Evolutionary conservation across 2,113 vertebrate genomes (phyloP).

Genomic region (Perca flavescens): DNA sequence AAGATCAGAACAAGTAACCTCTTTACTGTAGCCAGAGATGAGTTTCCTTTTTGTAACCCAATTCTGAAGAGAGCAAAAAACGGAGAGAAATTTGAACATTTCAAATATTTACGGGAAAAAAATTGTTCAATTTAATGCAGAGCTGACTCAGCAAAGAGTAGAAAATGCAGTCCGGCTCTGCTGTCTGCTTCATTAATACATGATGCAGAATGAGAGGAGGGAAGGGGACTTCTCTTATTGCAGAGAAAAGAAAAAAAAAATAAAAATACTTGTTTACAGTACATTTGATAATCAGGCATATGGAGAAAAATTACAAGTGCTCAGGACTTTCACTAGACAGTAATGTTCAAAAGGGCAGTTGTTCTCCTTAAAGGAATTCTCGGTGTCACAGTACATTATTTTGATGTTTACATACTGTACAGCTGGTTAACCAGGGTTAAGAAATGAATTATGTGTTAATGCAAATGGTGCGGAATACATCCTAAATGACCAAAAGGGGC

Average conservation of each 20-base stretch:
- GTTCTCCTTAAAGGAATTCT: background rate
- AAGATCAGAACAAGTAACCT: background rate
- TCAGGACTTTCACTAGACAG: background rate
- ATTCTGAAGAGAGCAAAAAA: no score
- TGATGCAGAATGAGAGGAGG: no score
- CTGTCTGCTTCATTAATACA: background rate
- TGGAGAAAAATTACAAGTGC: background rate
- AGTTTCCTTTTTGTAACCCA: no score
- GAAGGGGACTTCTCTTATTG: no score
- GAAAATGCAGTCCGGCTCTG: background rate
- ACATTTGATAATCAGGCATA: background rate
- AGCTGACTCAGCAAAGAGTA: no score
- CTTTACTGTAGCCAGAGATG: no score
- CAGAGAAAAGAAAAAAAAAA: no score
- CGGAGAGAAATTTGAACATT: no score
- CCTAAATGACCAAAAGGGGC: constrained; percentile 60
- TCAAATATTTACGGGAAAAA: no score
- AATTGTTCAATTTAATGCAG: no score
- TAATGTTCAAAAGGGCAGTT: background rate
- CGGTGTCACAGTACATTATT: constrained; percentile 4
- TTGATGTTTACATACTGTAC: background rate
- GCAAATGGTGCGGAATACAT: constrained; percentile 14
- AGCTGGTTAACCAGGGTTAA: background rate
- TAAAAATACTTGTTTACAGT: background rate
- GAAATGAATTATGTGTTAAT: constrained; percentile 27